phyloP scores from a whole-genome alignment of 1,140 invertebrate genomes.

The Tenebrio molitor region DNA sequence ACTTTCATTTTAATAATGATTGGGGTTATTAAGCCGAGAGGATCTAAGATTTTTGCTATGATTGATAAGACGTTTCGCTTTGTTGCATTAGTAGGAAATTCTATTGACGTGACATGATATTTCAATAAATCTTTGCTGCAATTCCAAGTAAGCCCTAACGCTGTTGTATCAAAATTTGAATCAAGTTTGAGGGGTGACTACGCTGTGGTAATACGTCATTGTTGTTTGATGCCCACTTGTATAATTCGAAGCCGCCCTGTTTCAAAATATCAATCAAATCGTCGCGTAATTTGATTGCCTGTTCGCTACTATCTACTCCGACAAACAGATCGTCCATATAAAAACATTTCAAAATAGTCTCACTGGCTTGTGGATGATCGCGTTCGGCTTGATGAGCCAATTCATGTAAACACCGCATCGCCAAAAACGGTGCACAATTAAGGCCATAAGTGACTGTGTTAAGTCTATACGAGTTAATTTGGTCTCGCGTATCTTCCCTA shows the following conservation, averaged over 20 bases:
- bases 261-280: constrained; percentile 50
- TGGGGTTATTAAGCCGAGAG: constrained; percentile 65
- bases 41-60: constrained; percentile 63
- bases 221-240: constrained; percentile 47
- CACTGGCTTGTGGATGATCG: constrained; percentile 56
- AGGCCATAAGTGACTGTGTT: constrained; percentile 63
- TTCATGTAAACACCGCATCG: constrained; percentile 57
- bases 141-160: constrained; percentile 29
- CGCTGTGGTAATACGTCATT: background rate
- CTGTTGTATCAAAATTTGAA: constrained; percentile 1
- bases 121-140: constrained; percentile 7
- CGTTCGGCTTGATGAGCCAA: constrained; percentile 58
- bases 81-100: background rate
- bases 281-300: constrained; percentile 48
- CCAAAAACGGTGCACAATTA: constrained; percentile 58
- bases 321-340: constrained; percentile 67
- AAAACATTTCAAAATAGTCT: constrained; percentile 61
- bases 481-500: constrained; percentile 48
- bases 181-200: background rate
- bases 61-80: constrained; percentile 33
- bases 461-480: constrained; percentile 52
- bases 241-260: constrained; percentile 41
- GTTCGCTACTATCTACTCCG: constrained; percentile 58
- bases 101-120: constrained; percentile 8
- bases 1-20: constrained; percentile 63